A percentile compares a stretch with the other conserved stretches of the same genome.
Conservation (phyloP, 2,888 invertebrate genomes). For the Callosobruchus maculatus region DNA sequence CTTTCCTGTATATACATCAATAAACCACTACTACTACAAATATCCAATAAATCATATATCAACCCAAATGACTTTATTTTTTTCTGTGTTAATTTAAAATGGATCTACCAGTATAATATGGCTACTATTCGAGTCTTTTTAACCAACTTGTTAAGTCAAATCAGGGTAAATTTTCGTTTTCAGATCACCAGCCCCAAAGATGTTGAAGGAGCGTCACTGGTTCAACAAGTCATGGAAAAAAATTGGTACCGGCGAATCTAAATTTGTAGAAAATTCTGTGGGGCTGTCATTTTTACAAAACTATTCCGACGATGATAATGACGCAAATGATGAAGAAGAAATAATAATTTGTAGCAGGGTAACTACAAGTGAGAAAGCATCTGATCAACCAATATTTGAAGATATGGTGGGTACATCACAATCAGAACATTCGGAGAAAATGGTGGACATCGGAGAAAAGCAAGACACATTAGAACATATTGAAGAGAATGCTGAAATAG, state of each 20-base stretch:
- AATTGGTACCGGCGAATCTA: conserved; percentile 30
- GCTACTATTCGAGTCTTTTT: too few species aligned
- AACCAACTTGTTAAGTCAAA: too few species aligned
- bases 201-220: conserved; percentile 32
- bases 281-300: conserved; percentile 43
- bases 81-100: too few species aligned
- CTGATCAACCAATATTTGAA: not conserved
- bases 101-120: too few species aligned
- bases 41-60: too few species aligned
- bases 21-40: too few species aligned
- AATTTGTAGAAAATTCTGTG: conserved; percentile 40
- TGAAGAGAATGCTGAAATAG: not conserved
- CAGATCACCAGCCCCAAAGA: conserved; percentile 13
- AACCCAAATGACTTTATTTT: too few species aligned
- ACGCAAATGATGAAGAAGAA: conserved; percentile 28
- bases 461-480: not conserved
- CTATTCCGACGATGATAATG: conserved; percentile 42
- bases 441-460: not conserved
- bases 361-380: not conserved
- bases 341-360: conserved; percentile 17
- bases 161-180: too few species aligned
- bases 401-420: not conserved
- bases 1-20: too few species aligned
- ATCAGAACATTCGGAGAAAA: not conserved
- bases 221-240: conserved; percentile 36